A percentile compares a stretch with the other conserved stretches of the same genome.
Conservation (phyloP, 2,797 vertebrate species). For the Sylvia borin region DNA sequence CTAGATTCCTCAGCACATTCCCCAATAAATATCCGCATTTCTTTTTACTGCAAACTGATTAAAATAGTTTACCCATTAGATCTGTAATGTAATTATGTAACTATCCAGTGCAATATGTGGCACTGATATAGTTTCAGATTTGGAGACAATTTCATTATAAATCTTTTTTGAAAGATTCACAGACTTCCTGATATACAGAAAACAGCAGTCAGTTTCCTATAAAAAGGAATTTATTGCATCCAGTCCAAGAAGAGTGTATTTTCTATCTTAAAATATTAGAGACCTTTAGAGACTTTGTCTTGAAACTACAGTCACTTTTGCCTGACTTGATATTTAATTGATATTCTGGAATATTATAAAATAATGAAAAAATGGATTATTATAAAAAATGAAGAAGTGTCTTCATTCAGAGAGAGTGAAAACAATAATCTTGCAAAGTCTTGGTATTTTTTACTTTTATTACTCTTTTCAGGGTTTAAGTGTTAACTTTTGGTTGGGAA, state of each 20-base stretch:
- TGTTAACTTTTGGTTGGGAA: not conserved
- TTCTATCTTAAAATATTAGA: not conserved
- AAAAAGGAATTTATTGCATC: not conserved
- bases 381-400: not conserved
- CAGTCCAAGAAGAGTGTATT: not conserved
- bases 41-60: not conserved
- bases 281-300: not conserved
- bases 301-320: not conserved
- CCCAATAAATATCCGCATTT: not conserved
- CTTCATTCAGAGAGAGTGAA: not conserved
- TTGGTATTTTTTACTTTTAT: not conserved
- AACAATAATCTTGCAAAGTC: not conserved
- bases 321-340: not conserved
- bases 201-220: not conserved
- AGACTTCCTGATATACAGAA: not conserved
- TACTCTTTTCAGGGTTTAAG: not conserved
- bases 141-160: conserved; percentile 4
- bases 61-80: not conserved
- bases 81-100: not conserved
- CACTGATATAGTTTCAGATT: not conserved
- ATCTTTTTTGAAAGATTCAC: not conserved
- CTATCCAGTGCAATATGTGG: not conserved
- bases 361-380: not conserved
- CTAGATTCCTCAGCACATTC: not conserved
- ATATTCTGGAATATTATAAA: not conserved